Base-by-base conservation (phyloP, 1,140 invertebrate species). In the Trichonephila clavipes region DNA sequence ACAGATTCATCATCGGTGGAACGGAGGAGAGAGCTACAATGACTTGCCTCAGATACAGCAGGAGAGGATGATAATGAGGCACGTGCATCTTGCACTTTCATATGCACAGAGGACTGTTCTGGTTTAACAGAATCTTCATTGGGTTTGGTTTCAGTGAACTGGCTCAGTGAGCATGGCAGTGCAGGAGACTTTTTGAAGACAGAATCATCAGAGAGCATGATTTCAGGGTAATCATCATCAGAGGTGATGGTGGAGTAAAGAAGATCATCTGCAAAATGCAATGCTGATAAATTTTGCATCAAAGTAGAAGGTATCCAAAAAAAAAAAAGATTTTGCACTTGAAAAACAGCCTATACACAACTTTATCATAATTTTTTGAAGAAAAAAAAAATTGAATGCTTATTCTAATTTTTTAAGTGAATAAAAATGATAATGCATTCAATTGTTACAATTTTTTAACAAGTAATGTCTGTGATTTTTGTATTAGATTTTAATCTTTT, bases 171-270 rank as follows among this genome's bases (percentile, higher is more conserved):
- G 6, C 44, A 59, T 0, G 83, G 66, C 16, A 64, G 19, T 14
- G 81, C 28, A 16, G 88, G 82, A 28, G 90, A 94, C 34, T 92
- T 94, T 81, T 92, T 94, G 61, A 83, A 92, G 0, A 92, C 44
- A 28, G 85, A 64, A 44, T 94, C 90, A 61, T 94, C 94, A 24
- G 82, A 62, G 61, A 94, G 89, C 7, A 90, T 12, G 51, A 94
- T 92, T 81, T 94, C 94, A n/a, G 94, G 94, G 44, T 90, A 92
- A n/a, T 94, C 94, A 77, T 94, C 94, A 61, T 94, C 94, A 34
- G 94, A 94, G 2, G 88, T 58, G 3, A 92, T 59, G 51, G 58
- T 90, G 34, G 94, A 92, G 69, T 90, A 90, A 12, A 94, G 86
- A 40, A 88, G 83, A 58, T 94, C 94, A 62, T 94, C 94, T 94